phyloP scores from a whole-genome alignment of 2,797 vertebrate species.

The Syngnathus rostellatus region DNA sequence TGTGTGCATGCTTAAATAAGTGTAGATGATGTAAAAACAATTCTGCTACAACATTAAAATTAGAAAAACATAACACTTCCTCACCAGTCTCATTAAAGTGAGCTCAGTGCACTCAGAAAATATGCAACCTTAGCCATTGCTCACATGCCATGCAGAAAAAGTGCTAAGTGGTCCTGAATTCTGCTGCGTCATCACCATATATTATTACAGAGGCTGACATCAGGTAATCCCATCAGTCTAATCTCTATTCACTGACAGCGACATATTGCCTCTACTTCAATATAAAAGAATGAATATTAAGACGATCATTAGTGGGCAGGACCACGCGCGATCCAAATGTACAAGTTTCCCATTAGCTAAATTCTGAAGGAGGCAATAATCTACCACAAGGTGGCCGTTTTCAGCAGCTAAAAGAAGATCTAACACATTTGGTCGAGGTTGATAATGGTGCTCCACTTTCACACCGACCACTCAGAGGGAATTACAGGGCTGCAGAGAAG shows the following conservation, averaged over 20 bases:
- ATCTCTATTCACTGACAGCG: slow-evolving; percentile 44
- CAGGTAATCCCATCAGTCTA: slow-evolving; percentile 48
- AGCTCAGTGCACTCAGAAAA: slow-evolving; percentile 23
- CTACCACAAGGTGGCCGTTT: slow-evolving; percentile 56
- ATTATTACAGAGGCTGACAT: slow-evolving; percentile 52
- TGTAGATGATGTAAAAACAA: not conserved
- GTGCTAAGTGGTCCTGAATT: slow-evolving; percentile 37
- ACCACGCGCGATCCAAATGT: slow-evolving; percentile 62
- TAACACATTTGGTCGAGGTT: slow-evolving; percentile 64
- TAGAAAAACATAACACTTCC: not conserved
- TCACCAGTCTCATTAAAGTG: slow-evolving; percentile 8
- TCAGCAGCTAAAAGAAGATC: slow-evolving; percentile 59
- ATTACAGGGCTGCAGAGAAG: slow-evolving; percentile 61
- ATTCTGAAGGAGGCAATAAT: slow-evolving; percentile 52
- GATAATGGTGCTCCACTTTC: slow-evolving; percentile 66
- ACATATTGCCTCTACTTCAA: slow-evolving; percentile 49
- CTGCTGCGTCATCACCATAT: slow-evolving; percentile 47
- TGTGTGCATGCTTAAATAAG: not conserved
- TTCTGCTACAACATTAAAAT: not conserved
- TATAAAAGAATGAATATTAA: slow-evolving; percentile 45
- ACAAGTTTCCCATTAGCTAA: slow-evolving; percentile 55
- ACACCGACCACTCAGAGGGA: slow-evolving; percentile 60
- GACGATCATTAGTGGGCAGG: slow-evolving; percentile 57
- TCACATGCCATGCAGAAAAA: slow-evolving; percentile 34
- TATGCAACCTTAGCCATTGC: slow-evolving; percentile 29